These are phyloP conservation scores for Troilus luridus DNA, from an alignment of 2,888 invertebrate species.

Conservation along the genomic window DNA sequence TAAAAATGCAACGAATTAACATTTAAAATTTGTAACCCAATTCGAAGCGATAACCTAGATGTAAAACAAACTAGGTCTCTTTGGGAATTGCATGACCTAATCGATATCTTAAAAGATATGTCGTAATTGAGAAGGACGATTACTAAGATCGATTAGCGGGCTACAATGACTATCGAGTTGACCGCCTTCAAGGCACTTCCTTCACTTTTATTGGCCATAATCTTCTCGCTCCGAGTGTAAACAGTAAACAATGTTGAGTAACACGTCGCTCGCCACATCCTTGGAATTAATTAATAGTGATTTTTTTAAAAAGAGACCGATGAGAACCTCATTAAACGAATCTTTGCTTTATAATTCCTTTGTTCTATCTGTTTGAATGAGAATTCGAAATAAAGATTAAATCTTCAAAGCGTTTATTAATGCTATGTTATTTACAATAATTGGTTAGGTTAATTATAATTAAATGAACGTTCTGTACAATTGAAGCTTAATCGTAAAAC, in stretches of 20 bases:
- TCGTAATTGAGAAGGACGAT: not conserved
- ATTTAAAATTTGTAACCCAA: too few species aligned
- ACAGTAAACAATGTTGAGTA: constrained; percentile 4
- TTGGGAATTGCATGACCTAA: too few species aligned
- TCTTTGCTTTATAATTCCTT: not conserved
- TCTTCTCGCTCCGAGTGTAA: not conserved
- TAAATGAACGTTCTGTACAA: too few species aligned
- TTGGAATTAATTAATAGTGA: not conserved
- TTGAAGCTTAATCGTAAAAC: too few species aligned
- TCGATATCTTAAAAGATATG: not conserved
- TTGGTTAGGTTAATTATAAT: too few species aligned
- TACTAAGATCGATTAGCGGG: not conserved
- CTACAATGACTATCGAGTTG: not conserved
- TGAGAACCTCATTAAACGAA: not conserved
- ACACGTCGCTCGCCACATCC: not conserved
- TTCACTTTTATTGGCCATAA: not conserved
- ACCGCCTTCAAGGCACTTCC: not conserved
- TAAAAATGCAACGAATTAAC: too few species aligned
- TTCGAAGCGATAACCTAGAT: too few species aligned
- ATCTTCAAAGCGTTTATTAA: too few species aligned
- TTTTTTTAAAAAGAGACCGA: not conserved
- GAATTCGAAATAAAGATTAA: too few species aligned
- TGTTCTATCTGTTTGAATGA: not conserved
- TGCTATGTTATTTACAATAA: too few species aligned
- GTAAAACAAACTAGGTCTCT: too few species aligned